Evolutionary conservation across 2,888 invertebrate species (phyloP), one percentile per base, ranked within the genome.

Genomic region (Coenonympha arcania): DNA sequence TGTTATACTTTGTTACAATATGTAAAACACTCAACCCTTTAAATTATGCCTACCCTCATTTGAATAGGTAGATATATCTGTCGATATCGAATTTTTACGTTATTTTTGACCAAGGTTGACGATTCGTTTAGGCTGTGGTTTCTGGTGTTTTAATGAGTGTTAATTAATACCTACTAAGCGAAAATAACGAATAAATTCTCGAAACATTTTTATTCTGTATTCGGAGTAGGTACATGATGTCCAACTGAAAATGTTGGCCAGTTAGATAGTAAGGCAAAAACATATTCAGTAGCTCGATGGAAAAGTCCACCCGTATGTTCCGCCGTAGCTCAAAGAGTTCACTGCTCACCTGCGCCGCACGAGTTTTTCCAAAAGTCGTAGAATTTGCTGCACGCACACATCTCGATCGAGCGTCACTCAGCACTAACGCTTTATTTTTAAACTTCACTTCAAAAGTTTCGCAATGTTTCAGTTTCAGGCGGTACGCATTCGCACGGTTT

Each of bases 361-460:
- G 82, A 83, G 71, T 79, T 84, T 76, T 72, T 85, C 82, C 83
- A 84, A 72, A 85, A 86, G 71, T 84, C 84, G 68, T 75, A 83
- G 71, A 85, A 84, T 69, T 85, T 83, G 74, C 82, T 85, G 75
- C 86, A 86, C 66, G 82, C 67, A 71, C 85, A 80, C 86, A 86
- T 86, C 74, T 80, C 66, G 76, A 61, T 62, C 60, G 60, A 65
- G 67, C 76, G 78, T 79, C 79, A 80, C 82, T 73, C 66, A 69
- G 68, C 76, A 79, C 80, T 73, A 75, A 68, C 76, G 82, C 79
- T 80, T 79, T 86, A 85, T 85, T 85, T 84, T 81, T 85, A 85
- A 84, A 86, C 82, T 83, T 83, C 84, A 85, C 85, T 82, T 76
- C 76, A 79, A 82, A 62, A 77, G 83, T 84, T 85, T 85, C 81